Evolutionary conservation across 2,797 vertebrate genomes (phyloP), one percentile per base, ranked within the genome.

Genomic region (Macroramphosus scolopax): DNA sequence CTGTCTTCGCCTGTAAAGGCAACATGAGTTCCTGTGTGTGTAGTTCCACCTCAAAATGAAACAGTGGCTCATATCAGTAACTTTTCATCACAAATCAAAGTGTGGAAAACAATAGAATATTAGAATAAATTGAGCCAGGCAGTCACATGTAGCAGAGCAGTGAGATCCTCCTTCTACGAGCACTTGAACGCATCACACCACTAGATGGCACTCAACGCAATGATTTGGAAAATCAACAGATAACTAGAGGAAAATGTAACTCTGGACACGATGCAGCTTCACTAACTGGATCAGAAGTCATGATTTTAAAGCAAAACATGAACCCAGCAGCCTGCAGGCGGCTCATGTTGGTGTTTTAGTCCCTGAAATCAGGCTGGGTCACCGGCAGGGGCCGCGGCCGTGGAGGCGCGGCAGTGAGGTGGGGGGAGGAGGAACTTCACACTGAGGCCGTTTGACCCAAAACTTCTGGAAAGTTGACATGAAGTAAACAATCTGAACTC

Each of bases 391-490:
- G 25, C 25, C 8, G 25, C 26, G 30, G 52, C 28, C 48, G 52
- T 13, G 55, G 33, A 72, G 63, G 63, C 62, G 62, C 61, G 72
- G 71, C 58, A 11, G 49, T 43, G 41, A 10, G 63, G 47, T 44
- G 51, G 80, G 70, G 47, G 75, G 75, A 72, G 63, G 40, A 41
- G 66, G 49, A 68, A 39, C 60, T 63, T 60, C 51, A 51, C 43
- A 56, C 53, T 61, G 10, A 5, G 50, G 37, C 51, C 33, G 55
- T 63, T 65, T 40, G 4, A 15, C 46, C 56, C 43, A 49, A 51
- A 84, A 81, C 61, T 79, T 79, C n/a, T 59, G 66, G 64, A 67
- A 81, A 84, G 77, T 82, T 68, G 61, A 39, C 47, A 43, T 54
- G 64, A 72, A 77, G 61, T 69, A 39, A 72, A 63, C 63, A 48